These are phyloP conservation scores for Apamea epomidion DNA, from an alignment of 2,888 invertebrate species.

Conservation along the genomic window DNA sequence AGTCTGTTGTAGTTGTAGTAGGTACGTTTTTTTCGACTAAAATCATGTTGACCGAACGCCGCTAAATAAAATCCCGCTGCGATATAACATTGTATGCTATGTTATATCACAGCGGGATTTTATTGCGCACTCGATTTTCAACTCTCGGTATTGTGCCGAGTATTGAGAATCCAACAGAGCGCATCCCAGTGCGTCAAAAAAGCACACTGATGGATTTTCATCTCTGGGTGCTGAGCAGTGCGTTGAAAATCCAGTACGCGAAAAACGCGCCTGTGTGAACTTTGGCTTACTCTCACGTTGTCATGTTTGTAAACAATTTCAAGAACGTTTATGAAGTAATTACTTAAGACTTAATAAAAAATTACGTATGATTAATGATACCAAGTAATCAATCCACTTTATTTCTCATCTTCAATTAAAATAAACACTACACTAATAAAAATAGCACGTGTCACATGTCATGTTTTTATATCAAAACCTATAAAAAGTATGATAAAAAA, in stretches of 20 bases:
- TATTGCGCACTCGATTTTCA: neutral
- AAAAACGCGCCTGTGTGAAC: too few species aligned
- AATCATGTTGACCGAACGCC: too few species aligned
- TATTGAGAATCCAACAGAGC: neutral
- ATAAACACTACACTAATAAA: neutral
- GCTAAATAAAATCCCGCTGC: too few species aligned
- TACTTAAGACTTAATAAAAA: neutral
- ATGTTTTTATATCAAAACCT: slow-evolving; percentile 9
- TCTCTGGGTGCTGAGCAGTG: too few species aligned
- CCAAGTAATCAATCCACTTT: neutral
- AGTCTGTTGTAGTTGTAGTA: neutral
- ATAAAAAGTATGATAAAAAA: slow-evolving; percentile 12
- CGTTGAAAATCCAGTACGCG: too few species aligned
- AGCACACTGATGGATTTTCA: too few species aligned
- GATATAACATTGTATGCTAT: neutral
- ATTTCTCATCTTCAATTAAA: neutral
- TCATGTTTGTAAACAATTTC: neutral
- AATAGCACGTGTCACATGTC: neutral
- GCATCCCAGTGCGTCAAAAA: neutral
- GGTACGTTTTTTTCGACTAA: too few species aligned
- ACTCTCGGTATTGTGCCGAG: neutral
- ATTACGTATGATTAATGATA: neutral
- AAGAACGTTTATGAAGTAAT: neutral
- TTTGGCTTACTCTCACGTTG: neutral
- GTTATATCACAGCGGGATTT: neutral